A percentile compares a stretch with the other conserved stretches of the same genome.
Evolutionary conservation across 1,140 invertebrate species (phyloP).

Genomic region (Ostrea denselamellosa): DNA sequence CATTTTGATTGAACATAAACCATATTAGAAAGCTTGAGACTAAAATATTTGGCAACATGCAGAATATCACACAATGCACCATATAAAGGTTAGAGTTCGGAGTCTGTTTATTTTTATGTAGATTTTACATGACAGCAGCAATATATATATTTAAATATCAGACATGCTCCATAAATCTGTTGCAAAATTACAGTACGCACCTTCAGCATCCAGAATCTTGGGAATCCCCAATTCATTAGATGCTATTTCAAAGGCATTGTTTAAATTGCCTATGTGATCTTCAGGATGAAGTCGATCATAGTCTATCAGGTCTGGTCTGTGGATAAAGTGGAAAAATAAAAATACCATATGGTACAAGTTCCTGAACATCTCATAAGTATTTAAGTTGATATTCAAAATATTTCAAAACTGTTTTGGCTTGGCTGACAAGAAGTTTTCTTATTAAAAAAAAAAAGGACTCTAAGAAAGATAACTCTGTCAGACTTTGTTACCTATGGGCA

Average conservation of each 20-base stretch:
- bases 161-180: background rate
- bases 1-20: too few species aligned
- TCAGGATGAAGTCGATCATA: conserved; percentile 79
- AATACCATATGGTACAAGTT: background rate
- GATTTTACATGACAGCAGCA: too few species aligned
- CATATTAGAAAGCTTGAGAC: too few species aligned
- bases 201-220: conserved; percentile 92
- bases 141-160: background rate
- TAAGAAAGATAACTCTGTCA: conserved; percentile 29
- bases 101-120: too few species aligned
- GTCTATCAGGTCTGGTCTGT: conserved; percentile 93
- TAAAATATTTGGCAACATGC: too few species aligned
- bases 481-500: conserved; percentile 80
- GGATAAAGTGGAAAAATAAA: conserved; percentile 80
- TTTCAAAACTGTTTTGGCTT: background rate
- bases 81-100: too few species aligned
- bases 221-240: conserved; percentile 94
- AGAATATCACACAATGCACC: too few species aligned
- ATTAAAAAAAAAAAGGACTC: background rate
- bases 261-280: conserved; percentile 85
- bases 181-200: conserved; percentile 67
- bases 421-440: background rate
- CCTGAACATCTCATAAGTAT: background rate
- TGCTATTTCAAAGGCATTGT: conserved; percentile 96
- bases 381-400: background rate